These are phyloP conservation scores for Cydia amplana DNA, from an alignment of 1,140 invertebrate species.

Conservation along the genomic window DNA sequence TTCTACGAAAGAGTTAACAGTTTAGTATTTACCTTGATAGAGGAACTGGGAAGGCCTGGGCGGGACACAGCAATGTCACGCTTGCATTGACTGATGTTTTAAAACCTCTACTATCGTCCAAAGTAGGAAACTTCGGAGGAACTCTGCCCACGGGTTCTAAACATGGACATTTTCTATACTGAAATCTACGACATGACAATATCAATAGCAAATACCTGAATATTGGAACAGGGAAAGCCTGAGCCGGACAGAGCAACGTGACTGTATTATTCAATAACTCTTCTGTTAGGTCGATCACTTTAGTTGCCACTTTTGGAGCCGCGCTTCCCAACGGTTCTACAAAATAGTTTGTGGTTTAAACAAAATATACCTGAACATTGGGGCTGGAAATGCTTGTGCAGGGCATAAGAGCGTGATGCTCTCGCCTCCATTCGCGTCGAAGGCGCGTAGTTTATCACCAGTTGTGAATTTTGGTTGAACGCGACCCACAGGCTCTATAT, in stretches of 20 bases:
- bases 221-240: slow-evolving; percentile 85
- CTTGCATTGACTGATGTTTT: slow-evolving; percentile 82
- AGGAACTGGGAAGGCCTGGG: slow-evolving; percentile 85
- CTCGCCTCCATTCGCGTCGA: slow-evolving; percentile 76
- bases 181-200: slow-evolving; percentile 11
- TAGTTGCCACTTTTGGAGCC: slow-evolving; percentile 83
- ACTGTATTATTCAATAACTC: slow-evolving; percentile 65
- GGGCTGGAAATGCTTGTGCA: slow-evolving; percentile 86
- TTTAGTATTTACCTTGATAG: slow-evolving; percentile 81
- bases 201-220: slow-evolving; percentile 79
- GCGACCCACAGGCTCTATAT: slow-evolving; percentile 88
- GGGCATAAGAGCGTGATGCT: slow-evolving; percentile 84
- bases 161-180: slow-evolving; percentile 39
- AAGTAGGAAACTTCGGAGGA: slow-evolving; percentile 83
- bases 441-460: slow-evolving; percentile 83
- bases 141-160: slow-evolving; percentile 87
- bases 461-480: slow-evolving; percentile 88
- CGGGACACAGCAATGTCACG: slow-evolving; percentile 81
- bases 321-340: slow-evolving; percentile 86
- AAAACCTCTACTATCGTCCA: slow-evolving; percentile 83
- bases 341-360: slow-evolving; percentile 51
- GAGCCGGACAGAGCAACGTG: slow-evolving; percentile 85
- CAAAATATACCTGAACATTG: slow-evolving; percentile 83
- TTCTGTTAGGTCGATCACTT: slow-evolving; percentile 73
- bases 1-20: slow-evolving; percentile 78